Evolutionary conservation across 1,140 invertebrate genomes (phyloP).

Genomic region (Hermetia illucens): DNA sequence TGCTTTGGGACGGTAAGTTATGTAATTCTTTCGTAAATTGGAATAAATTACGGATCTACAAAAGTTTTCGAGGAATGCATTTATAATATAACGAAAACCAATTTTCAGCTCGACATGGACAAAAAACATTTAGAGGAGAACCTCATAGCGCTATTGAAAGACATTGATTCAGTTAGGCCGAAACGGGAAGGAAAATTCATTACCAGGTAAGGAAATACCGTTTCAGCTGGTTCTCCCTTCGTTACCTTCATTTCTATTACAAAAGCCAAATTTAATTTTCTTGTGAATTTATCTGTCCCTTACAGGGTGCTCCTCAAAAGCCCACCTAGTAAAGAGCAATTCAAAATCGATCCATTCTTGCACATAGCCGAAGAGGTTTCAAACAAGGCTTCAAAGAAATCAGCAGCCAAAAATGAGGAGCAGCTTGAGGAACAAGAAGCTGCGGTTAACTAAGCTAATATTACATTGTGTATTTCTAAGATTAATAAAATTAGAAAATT

Average conservation of each 20-base stretch:
- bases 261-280: constrained; percentile 8
- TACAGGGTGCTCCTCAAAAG: constrained; percentile 32
- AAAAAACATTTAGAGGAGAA: constrained; percentile 53
- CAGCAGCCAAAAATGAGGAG: constrained; percentile 10
- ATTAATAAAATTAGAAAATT: too few relatives aligned
- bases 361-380: constrained; percentile 34
- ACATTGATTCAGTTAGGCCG: constrained; percentile 43
- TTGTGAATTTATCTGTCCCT: too few relatives aligned
- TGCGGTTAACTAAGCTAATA: constrained; percentile 9
- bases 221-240: constrained; percentile 4
- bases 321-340: constrained; percentile 42
- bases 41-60: not conserved
- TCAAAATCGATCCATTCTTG: constrained; percentile 47
- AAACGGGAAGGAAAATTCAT: constrained; percentile 50
- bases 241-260: not conserved
- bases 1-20: constrained; percentile 47
- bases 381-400: constrained; percentile 8
- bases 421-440: constrained; percentile 21
- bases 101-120: constrained; percentile 55
- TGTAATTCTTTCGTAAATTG: constrained; percentile 3
- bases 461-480: too few relatives aligned
- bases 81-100: not conserved
- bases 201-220: too few relatives aligned
- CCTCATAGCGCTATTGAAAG: constrained; percentile 42
- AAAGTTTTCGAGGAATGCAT: not conserved